These are phyloP conservation scores for Seriola rivoliana DNA, from an alignment of 2,113 vertebrate species.

Conservation along the genomic window DNA sequence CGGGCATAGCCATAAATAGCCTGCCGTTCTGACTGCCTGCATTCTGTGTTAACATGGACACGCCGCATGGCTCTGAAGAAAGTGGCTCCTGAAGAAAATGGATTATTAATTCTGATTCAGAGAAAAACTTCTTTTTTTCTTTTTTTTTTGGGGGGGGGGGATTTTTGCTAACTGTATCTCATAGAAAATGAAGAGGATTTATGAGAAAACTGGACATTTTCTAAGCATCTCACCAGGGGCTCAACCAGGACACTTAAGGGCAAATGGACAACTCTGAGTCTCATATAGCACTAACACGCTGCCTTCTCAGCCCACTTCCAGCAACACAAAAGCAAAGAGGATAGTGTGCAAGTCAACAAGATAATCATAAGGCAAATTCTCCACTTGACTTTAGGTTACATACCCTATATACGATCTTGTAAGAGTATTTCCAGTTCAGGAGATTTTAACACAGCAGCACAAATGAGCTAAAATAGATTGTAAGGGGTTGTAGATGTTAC, in stretches of 20 bases:
- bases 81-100: constrained; percentile 18
- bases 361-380: constrained; percentile 37
- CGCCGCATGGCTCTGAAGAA: constrained; percentile 3
- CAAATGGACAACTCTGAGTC: constrained; percentile 8
- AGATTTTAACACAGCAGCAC: constrained; percentile 7
- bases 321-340: constrained; percentile 44
- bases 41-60: constrained; percentile 32
- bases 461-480: constrained; percentile 5
- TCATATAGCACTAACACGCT: constrained; percentile 25
- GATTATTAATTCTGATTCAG: constrained; percentile 13
- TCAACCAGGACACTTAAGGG: constrained; percentile 11
- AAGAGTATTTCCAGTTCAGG: not conserved
- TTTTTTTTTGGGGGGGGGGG: too few relatives aligned
- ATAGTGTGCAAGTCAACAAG: constrained; percentile 44
- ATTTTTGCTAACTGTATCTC: not conserved
- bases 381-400: not conserved
- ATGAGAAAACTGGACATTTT: constrained; percentile 14
- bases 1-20: constrained; percentile 46
- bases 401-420: not conserved
- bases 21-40: constrained; percentile 26
- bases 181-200: constrained; percentile 1
- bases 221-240: not conserved
- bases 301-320: constrained; percentile 51
- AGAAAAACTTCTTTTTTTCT: not conserved
- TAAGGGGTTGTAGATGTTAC: constrained; percentile 34